Evolutionary conservation across 2,113 vertebrate species (phyloP).

Genomic region (Paedocypris sp.): DNA sequence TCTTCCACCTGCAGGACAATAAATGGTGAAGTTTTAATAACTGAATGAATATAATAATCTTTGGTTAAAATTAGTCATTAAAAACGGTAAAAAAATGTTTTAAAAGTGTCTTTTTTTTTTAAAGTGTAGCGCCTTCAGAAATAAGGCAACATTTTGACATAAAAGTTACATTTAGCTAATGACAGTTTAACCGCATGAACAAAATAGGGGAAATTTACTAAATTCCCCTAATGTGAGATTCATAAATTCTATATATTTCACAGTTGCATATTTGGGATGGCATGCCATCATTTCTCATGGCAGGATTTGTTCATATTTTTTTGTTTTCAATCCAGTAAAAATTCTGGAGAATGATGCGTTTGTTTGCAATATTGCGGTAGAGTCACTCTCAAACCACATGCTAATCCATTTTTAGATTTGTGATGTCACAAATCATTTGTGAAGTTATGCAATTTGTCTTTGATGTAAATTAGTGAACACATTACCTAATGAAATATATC

Average conservation of each 20-base stretch:
- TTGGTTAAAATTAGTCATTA: neutral
- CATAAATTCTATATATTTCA: neutral
- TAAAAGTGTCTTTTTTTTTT: neutral
- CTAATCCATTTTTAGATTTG: neutral
- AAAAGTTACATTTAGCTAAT: no score
- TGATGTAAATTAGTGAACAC: no score
- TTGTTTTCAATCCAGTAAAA: neutral
- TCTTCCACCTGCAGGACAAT: slow-evolving; percentile 75
- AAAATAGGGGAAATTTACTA: neutral
- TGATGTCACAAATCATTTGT: neutral
- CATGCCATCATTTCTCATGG: neutral
- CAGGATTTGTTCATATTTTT: neutral
- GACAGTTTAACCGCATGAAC: no score
- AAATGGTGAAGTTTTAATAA: no score
- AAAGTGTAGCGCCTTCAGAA: no score
- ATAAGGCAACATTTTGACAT: no score
- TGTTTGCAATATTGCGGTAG: neutral
- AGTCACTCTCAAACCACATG: neutral
- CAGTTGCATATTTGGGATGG: neutral
- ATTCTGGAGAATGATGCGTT: neutral
- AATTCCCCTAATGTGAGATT: neutral
- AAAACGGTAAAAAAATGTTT: neutral
- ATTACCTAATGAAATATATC: no score
- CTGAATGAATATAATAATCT: no score
- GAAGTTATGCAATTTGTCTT: neutral